Evolutionary conservation across 2,797 vertebrate species (phyloP), one percentile per base, ranked within the genome.

Genomic region (Pseudochaenichthys georgianus): DNA sequence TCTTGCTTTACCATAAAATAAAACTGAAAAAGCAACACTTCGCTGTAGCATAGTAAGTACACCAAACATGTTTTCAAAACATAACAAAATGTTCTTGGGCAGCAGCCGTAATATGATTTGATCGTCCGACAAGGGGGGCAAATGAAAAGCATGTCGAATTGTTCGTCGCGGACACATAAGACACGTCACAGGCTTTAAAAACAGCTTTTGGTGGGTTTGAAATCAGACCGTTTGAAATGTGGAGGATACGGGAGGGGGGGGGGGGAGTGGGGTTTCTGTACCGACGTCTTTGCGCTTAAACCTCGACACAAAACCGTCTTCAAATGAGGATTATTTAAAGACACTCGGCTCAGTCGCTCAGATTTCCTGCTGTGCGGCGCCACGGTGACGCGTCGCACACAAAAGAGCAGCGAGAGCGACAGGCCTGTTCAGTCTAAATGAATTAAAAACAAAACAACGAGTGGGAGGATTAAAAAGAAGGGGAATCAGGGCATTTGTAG

Each of bases 81-180:
- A 31, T 43, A 46, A 55, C 4, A 60, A 6, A 13, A 17, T 19
- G 2, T 62, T 46, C 17, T 66, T 11, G 9, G 64, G 75, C 60
- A 2, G 67, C 31, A 41, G 60, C 61, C 48, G 1, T 64, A 71
- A 75, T 62, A 64, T 51, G 66, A 28, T 58, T 89, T 83, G 79
- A 74, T 88, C 62, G 10, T 7, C 84, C 13, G 9, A 38, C 34
- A 54, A 34, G 4, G 21, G 31, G 4, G 46, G 15, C 1, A 23
- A 55, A 62, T 19, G 50, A 62, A 77, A 43, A 70, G 60, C 17
- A 53, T 12, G 21, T 78, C 13, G 28, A 51, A 76, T 75, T 85
- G 75, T 80, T 82, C 73, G 57, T 51, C 77, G 69, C 62, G 73
- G 87, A 83, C 64, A 85, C 42, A 34, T 54, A 81, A 78, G 76